phyloP scores from a whole-genome alignment of 1,140 invertebrate genomes.

The Subanguina moxae region DNA sequence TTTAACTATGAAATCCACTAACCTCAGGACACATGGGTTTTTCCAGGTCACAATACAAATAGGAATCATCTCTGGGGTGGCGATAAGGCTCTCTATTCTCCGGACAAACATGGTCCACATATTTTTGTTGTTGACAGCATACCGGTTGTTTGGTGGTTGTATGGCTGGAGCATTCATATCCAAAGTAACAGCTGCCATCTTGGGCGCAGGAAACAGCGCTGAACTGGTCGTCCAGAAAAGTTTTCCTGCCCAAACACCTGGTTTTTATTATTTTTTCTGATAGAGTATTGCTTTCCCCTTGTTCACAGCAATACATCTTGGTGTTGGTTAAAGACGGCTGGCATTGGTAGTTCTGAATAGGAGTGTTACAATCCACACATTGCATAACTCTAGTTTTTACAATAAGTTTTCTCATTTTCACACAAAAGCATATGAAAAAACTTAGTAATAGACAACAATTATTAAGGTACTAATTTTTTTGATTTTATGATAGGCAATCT shows the following conservation, averaged over 20 bases:
- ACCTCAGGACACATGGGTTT: not conserved
- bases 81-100: constrained; percentile 18
- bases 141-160: constrained; percentile 20
- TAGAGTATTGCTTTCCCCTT: constrained; percentile 22
- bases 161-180: constrained; percentile 24
- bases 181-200: constrained; percentile 15
- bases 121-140: constrained; percentile 18
- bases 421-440: too few species aligned
- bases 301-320: constrained; percentile 34
- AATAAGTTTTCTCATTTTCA: too few species aligned
- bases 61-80: not conserved
- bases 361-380: not conserved
- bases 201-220: constrained; percentile 1
- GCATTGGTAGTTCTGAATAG: constrained; percentile 21
- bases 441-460: too few species aligned
- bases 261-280: not conserved
- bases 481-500: too few species aligned
- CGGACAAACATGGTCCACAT: constrained; percentile 20
- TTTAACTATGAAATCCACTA: too few species aligned
- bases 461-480: too few species aligned
- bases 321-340: constrained; percentile 35
- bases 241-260: constrained; percentile 1
- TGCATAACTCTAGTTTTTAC: not conserved
- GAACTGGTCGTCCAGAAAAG: not conserved
- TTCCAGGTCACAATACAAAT: not conserved